Percentiles rank a stretch among this genome's conserved stretches.
Evolutionary conservation across 2,888 invertebrate species (phyloP).

Genomic region (Spilosoma lubricipeda): DNA sequence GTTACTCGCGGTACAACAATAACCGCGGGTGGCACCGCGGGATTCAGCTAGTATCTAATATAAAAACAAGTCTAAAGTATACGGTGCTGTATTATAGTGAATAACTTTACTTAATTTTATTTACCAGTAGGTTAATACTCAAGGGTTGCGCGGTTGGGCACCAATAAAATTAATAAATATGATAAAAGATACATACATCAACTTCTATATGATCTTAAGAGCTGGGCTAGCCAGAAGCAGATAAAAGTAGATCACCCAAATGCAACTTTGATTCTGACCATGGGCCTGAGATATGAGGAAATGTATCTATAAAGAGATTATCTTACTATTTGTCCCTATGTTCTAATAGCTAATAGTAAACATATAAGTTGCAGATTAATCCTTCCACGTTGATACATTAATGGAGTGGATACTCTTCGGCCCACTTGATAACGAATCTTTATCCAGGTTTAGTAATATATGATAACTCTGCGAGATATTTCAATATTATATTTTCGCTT

Average conservation of each 20-base stretch:
- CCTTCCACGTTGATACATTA: too few species aligned
- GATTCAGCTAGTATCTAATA: too few species aligned
- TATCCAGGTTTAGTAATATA: not conserved
- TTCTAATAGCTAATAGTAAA: not conserved
- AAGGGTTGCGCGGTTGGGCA: too few species aligned
- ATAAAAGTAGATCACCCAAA: not conserved
- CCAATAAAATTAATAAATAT: too few species aligned
- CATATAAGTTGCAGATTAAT: not conserved
- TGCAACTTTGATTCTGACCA: not conserved
- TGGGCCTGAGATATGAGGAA: not conserved
- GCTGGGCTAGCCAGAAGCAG: too few species aligned
- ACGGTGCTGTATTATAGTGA: not conserved
- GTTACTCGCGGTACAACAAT: too few species aligned
- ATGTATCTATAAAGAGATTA: not conserved
- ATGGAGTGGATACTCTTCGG: not conserved
- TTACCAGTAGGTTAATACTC: not conserved
- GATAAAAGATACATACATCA: too few species aligned
- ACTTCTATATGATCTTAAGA: not conserved
- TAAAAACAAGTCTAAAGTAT: not conserved
- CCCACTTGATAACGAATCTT: not conserved
- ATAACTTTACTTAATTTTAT: not conserved
- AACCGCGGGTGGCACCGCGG: too few species aligned
- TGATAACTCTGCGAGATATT: not conserved
- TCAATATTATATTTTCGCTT: not conserved
- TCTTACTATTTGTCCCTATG: not conserved